These are phyloP conservation scores for Anolis carolinensis DNA, from an alignment of 2,113 vertebrate species.

Conservation along the genomic window DNA sequence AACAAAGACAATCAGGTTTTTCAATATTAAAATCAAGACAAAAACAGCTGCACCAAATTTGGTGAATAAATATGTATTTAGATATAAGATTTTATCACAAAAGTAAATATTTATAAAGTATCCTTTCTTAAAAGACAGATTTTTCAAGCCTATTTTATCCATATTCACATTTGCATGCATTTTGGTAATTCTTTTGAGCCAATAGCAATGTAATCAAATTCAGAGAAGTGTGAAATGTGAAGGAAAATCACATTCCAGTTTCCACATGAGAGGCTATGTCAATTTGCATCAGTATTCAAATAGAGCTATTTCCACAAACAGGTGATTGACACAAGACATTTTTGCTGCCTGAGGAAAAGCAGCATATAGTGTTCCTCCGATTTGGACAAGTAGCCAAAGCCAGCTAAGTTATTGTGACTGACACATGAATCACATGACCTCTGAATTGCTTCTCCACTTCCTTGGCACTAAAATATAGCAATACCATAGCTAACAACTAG, in stretches of 20 bases:
- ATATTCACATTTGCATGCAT: not conserved
- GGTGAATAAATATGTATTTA: not conserved
- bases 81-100: no score
- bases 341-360: no score
- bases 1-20: not conserved
- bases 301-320: not conserved
- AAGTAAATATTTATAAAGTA: not conserved
- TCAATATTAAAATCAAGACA: not conserved
- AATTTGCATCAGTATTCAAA: not conserved
- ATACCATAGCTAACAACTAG: no score
- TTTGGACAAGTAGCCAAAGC: no score
- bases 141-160: not conserved
- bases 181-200: not conserved
- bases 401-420: no score
- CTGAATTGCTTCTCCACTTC: no score
- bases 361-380: no score
- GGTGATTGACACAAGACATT: no score
- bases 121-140: not conserved
- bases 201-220: not conserved
- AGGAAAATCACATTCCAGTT: not conserved
- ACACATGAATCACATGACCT: no score
- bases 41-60: not conserved
- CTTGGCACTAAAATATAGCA: no score
- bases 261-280: not conserved
- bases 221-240: not conserved